Evolutionary conservation across 1,140 invertebrate species (phyloP).

Genomic region (Ericerus pela): DNA sequence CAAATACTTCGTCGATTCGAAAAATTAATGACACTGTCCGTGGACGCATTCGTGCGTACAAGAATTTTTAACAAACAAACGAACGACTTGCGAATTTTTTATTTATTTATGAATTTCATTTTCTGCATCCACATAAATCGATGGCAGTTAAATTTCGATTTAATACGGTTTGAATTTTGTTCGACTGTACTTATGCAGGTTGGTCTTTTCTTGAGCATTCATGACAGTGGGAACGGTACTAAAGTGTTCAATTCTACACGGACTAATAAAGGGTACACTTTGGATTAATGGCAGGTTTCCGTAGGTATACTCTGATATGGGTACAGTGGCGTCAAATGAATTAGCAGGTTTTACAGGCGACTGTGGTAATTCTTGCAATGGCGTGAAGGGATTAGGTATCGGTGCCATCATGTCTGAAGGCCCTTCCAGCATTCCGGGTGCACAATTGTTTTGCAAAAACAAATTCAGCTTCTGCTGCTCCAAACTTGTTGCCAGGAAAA

Average conservation of each 20-base stretch:
- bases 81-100: background rate
- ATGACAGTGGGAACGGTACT: background rate
- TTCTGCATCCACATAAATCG: background rate
- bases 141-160: background rate
- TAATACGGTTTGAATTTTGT: slow-evolving; percentile 7
- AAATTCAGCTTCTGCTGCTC: slow-evolving; percentile 9
- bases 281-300: slow-evolving; percentile 8
- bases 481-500: slow-evolving; percentile 6
- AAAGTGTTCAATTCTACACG: slow-evolving; percentile 7
- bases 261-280: slow-evolving; percentile 9
- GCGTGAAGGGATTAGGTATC: slow-evolving; percentile 6
- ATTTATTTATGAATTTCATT: background rate
- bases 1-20: background rate
- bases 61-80: background rate
- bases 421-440: slow-evolving; percentile 6
- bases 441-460: slow-evolving; percentile 9
- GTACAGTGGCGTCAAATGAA: slow-evolving; percentile 7
- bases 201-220: slow-evolving; percentile 1
- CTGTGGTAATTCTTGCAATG: slow-evolving; percentile 6
- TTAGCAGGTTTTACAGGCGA: slow-evolving; percentile 9
- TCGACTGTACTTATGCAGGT: background rate
- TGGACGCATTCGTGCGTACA: background rate
- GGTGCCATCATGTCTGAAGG: slow-evolving; percentile 7
- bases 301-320: slow-evolving; percentile 9
- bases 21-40: background rate